A percentile compares a stretch with the other conserved stretches of the same genome.
These are phyloP conservation scores for Sinelater perroti DNA, from an alignment of 2,888 invertebrate species.

Conservation along the genomic window DNA sequence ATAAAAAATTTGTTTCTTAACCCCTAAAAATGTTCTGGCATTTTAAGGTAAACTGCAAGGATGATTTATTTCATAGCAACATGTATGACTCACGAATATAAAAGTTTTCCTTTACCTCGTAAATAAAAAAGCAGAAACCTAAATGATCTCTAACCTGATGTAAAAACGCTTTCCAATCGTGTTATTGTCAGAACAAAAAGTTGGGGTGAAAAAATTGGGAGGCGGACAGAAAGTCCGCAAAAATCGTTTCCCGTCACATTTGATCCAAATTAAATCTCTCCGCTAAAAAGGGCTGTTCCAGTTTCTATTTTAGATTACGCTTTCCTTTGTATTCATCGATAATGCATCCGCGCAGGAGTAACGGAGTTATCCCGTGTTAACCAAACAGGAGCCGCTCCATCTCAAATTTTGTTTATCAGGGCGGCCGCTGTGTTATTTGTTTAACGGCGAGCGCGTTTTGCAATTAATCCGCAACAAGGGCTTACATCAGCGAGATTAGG, in stretches of 20 bases:
- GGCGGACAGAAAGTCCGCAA: neutral
- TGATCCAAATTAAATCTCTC: constrained; percentile 10
- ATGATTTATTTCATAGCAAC: too few relatives aligned
- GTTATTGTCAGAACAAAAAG: neutral
- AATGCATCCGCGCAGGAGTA: neutral
- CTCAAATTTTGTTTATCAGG: neutral
- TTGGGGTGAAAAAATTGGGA: neutral
- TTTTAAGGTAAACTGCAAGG: too few relatives aligned
- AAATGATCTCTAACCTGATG: too few relatives aligned
- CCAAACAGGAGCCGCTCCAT: neutral
- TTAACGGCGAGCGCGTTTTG: neutral
- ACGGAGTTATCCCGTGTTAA: neutral
- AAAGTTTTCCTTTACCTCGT: too few relatives aligned
- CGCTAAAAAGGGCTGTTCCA: constrained; percentile 7
- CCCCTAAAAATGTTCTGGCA: too few relatives aligned
- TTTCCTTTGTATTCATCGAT: neutral
- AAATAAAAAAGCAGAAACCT: too few relatives aligned
- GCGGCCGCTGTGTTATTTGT: neutral
- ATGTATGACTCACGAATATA: too few relatives aligned
- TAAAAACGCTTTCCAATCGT: neutral
- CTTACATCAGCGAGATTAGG: neutral
- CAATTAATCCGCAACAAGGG: neutral
- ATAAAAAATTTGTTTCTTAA: too few relatives aligned
- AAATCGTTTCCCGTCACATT: constrained; percentile 3
- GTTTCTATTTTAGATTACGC: constrained; percentile 5